Evolutionary conservation across 1,140 invertebrate species (phyloP).

Genomic region (Zaprionus tsacasi): DNA sequence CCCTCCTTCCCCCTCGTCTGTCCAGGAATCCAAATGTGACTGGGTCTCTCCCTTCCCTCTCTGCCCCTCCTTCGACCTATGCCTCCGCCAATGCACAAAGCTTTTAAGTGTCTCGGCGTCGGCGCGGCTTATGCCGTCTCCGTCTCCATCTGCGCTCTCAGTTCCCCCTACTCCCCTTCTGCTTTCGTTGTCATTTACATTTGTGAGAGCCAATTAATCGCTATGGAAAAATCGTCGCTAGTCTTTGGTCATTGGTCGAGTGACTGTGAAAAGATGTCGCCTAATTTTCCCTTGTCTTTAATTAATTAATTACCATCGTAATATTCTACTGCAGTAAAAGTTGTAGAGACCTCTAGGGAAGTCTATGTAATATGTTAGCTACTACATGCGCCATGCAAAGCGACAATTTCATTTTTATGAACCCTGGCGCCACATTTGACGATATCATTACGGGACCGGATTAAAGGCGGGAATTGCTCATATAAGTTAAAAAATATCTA

Average conservation of each 20-base stretch:
- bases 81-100: slow-evolving; percentile 59
- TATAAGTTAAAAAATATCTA: slow-evolving; percentile 33
- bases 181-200: slow-evolving; percentile 65
- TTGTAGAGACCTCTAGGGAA: slow-evolving; percentile 42
- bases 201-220: slow-evolving; percentile 77
- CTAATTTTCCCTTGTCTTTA: slow-evolving; percentile 69
- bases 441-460: slow-evolving; percentile 14
- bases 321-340: slow-evolving; percentile 33
- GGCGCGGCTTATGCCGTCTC: slow-evolving; percentile 67
- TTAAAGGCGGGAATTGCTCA: slow-evolving; percentile 38
- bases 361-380: not conserved
- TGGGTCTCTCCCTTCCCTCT: slow-evolving; percentile 12
- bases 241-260: slow-evolving; percentile 42
- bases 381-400: slow-evolving; percentile 16
- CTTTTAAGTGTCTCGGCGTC: slow-evolving; percentile 83
- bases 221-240: slow-evolving; percentile 72
- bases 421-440: slow-evolving; percentile 52
- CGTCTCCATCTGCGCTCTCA: not conserved
- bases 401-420: slow-evolving; percentile 52
- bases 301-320: slow-evolving; percentile 72
- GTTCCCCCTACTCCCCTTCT: slow-evolving; percentile 2
- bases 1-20: slow-evolving; percentile 8
- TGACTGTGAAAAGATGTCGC: slow-evolving; percentile 77
- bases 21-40: slow-evolving; percentile 64
- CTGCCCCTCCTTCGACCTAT: not conserved